phyloP scores from a whole-genome alignment of 2,113 vertebrate genomes.

The Gorsachius goisagi region DNA sequence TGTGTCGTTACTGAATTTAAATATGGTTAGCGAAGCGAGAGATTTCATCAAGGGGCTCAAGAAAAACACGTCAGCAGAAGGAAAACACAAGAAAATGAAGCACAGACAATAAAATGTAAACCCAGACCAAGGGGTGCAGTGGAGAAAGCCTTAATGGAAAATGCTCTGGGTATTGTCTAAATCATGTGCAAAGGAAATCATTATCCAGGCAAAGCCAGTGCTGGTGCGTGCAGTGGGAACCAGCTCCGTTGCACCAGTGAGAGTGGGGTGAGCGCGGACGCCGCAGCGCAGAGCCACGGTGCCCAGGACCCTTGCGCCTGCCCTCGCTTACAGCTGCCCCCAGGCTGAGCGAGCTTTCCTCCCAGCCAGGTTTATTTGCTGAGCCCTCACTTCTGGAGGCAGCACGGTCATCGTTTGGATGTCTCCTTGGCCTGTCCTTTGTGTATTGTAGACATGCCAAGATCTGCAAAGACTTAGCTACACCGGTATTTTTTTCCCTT shows the following conservation, averaged over 20 bases:
- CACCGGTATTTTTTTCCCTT: not conserved
- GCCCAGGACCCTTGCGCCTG: not conserved
- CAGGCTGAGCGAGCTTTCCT: not conserved
- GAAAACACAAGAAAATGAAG: not conserved
- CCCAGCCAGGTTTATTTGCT: not conserved
- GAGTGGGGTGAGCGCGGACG: not conserved
- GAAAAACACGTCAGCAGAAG: not conserved
- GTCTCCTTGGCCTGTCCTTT: not conserved
- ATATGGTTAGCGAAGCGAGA: not conserved
- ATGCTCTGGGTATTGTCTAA: not conserved
- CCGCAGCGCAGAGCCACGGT: not conserved
- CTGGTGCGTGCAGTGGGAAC: not conserved
- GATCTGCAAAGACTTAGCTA: slow-evolving; percentile 31
- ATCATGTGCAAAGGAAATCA: not conserved
- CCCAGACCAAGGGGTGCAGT: not conserved
- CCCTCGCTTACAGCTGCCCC: not conserved
- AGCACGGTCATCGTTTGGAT: not conserved
- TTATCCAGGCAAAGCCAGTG: not conserved
- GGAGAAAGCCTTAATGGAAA: slow-evolving; percentile 14
- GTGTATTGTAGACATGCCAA: not conserved
- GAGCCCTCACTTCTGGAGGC: not conserved
- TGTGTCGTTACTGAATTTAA: not conserved
- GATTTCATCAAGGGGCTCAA: not conserved
- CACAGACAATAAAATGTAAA: not conserved
- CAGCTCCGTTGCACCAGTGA: not conserved